phyloP scores from a whole-genome alignment of 2,797 vertebrate genomes.

The Cyprinodon diabolis region DNA sequence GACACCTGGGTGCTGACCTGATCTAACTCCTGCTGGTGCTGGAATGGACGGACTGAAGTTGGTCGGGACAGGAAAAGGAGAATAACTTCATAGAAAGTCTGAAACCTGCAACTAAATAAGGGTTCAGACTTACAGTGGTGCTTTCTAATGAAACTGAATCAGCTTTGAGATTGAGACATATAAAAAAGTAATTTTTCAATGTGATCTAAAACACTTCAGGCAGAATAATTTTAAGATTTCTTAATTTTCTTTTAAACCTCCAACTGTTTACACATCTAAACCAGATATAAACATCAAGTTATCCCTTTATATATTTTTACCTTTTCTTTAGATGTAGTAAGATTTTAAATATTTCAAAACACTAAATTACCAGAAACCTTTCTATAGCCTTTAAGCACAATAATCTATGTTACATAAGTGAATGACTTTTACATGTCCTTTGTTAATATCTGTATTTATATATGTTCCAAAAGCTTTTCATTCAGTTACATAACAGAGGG shows the following conservation, averaged over 20 bases:
- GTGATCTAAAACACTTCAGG: conserved; percentile 24
- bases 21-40: conserved; percentile 26
- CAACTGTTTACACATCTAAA: conserved; percentile 52
- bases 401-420: conserved; percentile 22
- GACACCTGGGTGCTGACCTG: conserved; percentile 38
- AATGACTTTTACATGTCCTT: conserved; percentile 34
- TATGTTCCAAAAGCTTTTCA: conserved; percentile 45
- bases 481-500: conserved; percentile 40
- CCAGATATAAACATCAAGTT: conserved; percentile 48
- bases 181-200: conserved; percentile 17
- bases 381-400: conserved; percentile 36
- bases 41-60: conserved; percentile 4
- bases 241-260: conserved; percentile 44
- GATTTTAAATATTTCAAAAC: conserved; percentile 23
- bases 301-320: conserved; percentile 64
- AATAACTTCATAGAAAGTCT: conserved; percentile 29
- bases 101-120: conserved; percentile 50
- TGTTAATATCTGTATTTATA: conserved; percentile 48
- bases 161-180: conserved; percentile 22
- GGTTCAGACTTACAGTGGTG: conserved; percentile 36
- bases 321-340: conserved; percentile 34
- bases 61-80: neutral
- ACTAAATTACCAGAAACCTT: conserved; percentile 32
- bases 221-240: conserved; percentile 29
- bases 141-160: conserved; percentile 23